Conservation (phyloP, 2,888 invertebrate genomes). For the Strigamia crassipes region DNA sequence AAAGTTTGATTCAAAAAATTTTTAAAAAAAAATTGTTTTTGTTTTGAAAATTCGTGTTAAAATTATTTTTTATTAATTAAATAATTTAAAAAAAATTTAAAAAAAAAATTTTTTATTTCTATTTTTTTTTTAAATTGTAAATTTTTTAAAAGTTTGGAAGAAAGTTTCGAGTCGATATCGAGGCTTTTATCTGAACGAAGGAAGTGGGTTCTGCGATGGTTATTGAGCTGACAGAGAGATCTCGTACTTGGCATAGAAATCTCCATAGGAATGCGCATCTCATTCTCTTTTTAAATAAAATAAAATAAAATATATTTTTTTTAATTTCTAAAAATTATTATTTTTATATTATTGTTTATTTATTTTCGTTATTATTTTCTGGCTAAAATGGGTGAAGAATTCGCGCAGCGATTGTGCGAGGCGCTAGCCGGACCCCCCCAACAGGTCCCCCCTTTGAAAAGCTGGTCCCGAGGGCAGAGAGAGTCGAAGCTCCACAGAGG, state of each 20-base stretch:
- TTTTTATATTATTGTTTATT: too few relatives aligned
- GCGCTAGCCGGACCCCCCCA: slow-evolving; percentile 25
- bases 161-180: not conserved
- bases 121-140: too few relatives aligned
- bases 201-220: not conserved
- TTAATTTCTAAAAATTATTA: too few relatives aligned
- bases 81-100: too few relatives aligned
- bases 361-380: too few relatives aligned
- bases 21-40: too few relatives aligned
- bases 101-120: not conserved
- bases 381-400: not conserved
- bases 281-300: not conserved
- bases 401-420: not conserved
- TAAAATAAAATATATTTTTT: not conserved
- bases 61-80: too few relatives aligned
- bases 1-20: too few relatives aligned
- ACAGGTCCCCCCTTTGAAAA: slow-evolving; percentile 42
- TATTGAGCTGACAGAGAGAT: not conserved
- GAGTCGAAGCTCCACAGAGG: slow-evolving; percentile 36
- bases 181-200: not conserved
- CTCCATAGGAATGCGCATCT: not conserved
- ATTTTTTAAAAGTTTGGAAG: too few relatives aligned
- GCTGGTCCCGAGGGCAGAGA: slow-evolving; percentile 28
- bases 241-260: not conserved
- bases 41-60: too few relatives aligned